A percentile compares a stretch with the other conserved stretches of the same genome.
Evolutionary conservation across 2,888 invertebrate genomes (phyloP).

Genomic region (Lysandra coridon): DNA sequence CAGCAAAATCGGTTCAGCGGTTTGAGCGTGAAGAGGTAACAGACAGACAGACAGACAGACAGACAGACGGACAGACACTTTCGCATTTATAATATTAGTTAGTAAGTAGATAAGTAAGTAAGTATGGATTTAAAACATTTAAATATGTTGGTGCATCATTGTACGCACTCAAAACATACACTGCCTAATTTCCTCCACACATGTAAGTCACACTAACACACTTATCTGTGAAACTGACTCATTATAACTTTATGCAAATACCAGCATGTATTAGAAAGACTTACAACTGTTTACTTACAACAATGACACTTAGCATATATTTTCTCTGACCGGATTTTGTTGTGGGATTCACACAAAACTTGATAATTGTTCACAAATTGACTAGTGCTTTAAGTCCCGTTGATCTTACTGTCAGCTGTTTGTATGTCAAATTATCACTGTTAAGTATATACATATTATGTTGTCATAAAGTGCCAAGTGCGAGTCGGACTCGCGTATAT

Average conservation of each 20-base stretch:
- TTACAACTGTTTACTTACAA: constrained; percentile 4
- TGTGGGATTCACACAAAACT: constrained; percentile 8
- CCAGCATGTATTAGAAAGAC: not conserved
- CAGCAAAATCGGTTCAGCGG: too few relatives aligned
- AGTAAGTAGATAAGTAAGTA: too few relatives aligned
- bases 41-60: too few relatives aligned
- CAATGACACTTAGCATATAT: constrained; percentile 11
- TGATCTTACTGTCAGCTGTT: not conserved
- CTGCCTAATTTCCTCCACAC: not conserved
- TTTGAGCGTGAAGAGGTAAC: too few relatives aligned
- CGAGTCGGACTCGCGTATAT: too few relatives aligned
- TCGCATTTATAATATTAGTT: too few relatives aligned
- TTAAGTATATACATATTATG: too few relatives aligned
- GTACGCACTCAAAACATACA: too few relatives aligned
- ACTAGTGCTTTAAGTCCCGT: not conserved
- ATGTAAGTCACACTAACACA: constrained; percentile 11
- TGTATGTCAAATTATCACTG: not conserved
- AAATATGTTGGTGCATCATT: too few relatives aligned
- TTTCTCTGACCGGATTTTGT: constrained; percentile 2
- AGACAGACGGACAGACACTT: too few relatives aligned
- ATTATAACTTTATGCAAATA: constrained; percentile 15
- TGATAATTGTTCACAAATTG: constrained; percentile 6
- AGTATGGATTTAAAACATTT: too few relatives aligned
- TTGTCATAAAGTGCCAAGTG: too few relatives aligned
- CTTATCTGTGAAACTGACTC: not conserved